These are phyloP conservation scores for Theretra japonica DNA, from an alignment of 2,888 invertebrate genomes.

Conservation along the genomic window DNA sequence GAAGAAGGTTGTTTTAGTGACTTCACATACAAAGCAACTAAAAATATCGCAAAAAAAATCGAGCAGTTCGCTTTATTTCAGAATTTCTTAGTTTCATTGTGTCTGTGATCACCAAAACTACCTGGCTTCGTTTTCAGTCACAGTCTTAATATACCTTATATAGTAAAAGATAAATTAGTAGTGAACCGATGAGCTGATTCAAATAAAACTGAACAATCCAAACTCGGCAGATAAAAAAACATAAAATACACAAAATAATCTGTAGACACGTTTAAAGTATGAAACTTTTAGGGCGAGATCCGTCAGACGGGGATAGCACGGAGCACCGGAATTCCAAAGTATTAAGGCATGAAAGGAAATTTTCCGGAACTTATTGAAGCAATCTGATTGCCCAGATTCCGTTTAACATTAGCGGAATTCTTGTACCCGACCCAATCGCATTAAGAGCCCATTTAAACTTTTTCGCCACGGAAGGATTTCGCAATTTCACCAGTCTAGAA, in stretches of 20 bases:
- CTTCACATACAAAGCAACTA: no score
- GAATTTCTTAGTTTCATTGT: no score
- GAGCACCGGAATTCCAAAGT: constrained; percentile 66
- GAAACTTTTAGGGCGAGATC: constrained; percentile 36
- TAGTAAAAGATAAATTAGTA: no score
- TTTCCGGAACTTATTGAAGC: constrained; percentile 80
- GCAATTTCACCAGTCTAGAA: constrained; percentile 64
- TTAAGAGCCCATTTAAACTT: constrained; percentile 80
- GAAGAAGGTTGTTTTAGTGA: no score
- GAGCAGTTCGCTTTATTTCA: no score
- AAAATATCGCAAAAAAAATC: no score
- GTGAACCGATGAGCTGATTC: no score
- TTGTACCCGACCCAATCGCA: constrained; percentile 76
- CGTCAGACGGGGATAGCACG: constrained; percentile 21
- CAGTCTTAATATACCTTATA: no score
- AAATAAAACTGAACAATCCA: no score
- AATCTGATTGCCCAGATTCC: constrained; percentile 80
- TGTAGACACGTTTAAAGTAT: constrained; percentile 11
- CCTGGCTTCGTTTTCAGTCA: no score
- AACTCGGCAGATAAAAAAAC: not conserved
- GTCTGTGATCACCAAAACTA: no score
- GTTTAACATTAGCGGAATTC: constrained; percentile 79
- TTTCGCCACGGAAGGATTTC: constrained; percentile 70
- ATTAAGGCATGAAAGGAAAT: constrained; percentile 76
- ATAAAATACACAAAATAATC: not conserved